Evolutionary conservation across 2,888 invertebrate species (phyloP).

Genomic region (Dinocampus coccinellae): DNA sequence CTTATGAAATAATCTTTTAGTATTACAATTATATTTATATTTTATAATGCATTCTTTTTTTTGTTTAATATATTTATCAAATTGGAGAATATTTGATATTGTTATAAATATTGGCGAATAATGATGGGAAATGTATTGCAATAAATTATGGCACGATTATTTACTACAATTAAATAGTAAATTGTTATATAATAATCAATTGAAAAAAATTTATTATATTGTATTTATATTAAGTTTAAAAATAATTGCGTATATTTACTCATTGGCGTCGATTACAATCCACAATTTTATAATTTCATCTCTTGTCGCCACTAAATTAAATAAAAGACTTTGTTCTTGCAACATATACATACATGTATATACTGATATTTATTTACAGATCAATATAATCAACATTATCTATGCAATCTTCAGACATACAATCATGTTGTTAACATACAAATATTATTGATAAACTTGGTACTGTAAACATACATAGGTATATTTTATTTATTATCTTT

Average conservation of each 20-base stretch:
- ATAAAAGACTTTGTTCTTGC: conserved; percentile 43
- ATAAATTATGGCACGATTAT: conserved; percentile 30
- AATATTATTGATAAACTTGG: neutral
- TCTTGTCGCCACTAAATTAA: conserved; percentile 51
- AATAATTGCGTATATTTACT: conserved; percentile 50
- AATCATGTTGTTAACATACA: neutral
- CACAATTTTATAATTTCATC: conserved; percentile 46
- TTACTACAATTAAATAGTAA: conserved; percentile 19
- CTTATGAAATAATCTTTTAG: too few species aligned
- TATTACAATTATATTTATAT: too few species aligned
- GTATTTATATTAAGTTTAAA: conserved; percentile 52
- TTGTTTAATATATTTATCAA: too few species aligned
- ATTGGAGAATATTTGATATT: too few species aligned
- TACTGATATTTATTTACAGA: conserved; percentile 6
- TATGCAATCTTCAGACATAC: conserved; percentile 9
- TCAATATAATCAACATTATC: neutral
- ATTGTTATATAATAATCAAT: conserved; percentile 52
- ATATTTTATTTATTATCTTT: neutral
- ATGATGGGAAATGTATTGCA: conserved; percentile 23
- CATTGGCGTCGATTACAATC: conserved; percentile 50
- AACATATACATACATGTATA: conserved; percentile 46
- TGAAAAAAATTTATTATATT: conserved; percentile 55
- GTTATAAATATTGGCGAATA: too few species aligned
- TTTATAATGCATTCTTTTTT: too few species aligned
- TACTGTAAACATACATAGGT: too few species aligned